Evolutionary conservation across 1,140 invertebrate species (phyloP), one percentile per base, ranked within the genome.

Genomic region (Arion vulgaris): DNA sequence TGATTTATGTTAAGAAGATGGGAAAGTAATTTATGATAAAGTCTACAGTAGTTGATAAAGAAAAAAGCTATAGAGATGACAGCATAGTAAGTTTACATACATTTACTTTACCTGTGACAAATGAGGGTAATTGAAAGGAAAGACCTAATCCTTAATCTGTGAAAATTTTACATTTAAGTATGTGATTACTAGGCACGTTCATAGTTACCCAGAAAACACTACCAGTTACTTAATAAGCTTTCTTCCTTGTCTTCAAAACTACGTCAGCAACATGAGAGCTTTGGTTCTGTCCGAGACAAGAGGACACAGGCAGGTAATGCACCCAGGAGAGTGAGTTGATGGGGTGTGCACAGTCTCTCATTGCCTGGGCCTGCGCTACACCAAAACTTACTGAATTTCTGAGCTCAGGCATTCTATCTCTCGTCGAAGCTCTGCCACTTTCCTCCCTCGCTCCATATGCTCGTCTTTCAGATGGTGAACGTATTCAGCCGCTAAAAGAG

Each of bases 401-500:
- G 41, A 23, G 71, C 80, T 81, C 80, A 81, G 80, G 71, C 80
- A 73, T 39, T 81, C 69, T 38, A 81, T 81, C 71, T 81, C 69
- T 39, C 80, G 80, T 34, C 80, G 80, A 57, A 81, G 80, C 13
- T 81, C 80, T 38, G 68, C 71, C 36, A 71, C 41, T 81, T 81
- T 72, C 45, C 36, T 81, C 80, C 80, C 80, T 81, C 80, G 80
- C 36, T 81, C 80, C 45, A 39, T 36, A 51, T 57, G 34, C 32
- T 66, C 80, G 80, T 81, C 80, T 81, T 81, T 81, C 80, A 81
- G 80, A 41, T 74, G 80, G 69, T 57, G 80, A 81, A 81, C 34
- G 71, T 81, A 74, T 62, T 81, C 80, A 81, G 80, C 68, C 41
- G 80, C 80, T 81, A 81, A 81, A 81, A 81, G 80, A 81, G 80